A percentile compares a stretch with the other conserved stretches of the same genome.
Evolutionary conservation across 2,888 invertebrate species (phyloP).

Genomic region (Galeopsomyia nigrocyanea): DNA sequence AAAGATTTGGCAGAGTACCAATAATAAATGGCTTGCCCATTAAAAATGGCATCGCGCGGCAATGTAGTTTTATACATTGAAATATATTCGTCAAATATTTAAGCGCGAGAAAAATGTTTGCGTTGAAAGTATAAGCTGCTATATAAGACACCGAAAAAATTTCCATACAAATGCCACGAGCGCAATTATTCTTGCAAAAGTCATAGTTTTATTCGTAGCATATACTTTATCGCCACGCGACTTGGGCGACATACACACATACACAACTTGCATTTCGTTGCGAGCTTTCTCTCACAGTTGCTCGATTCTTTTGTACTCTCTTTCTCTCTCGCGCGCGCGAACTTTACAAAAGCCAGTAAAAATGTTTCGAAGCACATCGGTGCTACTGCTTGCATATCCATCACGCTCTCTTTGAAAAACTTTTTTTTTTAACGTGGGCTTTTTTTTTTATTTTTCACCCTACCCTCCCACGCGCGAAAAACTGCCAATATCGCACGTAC

Average conservation of each 20-base stretch:
- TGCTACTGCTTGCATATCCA: slow-evolving; percentile 1
- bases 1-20: no score
- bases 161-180: no score
- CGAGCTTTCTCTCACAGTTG: not conserved
- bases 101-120: no score
- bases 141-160: no score
- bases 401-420: slow-evolving; percentile 13
- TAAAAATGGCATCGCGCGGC: no score
- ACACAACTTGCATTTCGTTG: slow-evolving; percentile 24
- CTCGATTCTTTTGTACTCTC: not conserved
- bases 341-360: slow-evolving; percentile 23
- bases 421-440: slow-evolving; percentile 12
- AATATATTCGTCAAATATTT: no score
- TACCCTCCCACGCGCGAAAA: not conserved
- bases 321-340: not conserved
- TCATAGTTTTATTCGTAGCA: not conserved
- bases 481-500: slow-evolving; percentile 19
- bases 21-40: no score
- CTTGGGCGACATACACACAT: not conserved
- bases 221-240: not conserved
- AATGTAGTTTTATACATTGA: no score
- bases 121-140: no score
- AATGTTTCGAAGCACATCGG: slow-evolving; percentile 9
- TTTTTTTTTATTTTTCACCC: slow-evolving; percentile 10
- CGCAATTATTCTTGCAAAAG: not conserved